Evolutionary conservation across 92 coral and sea anemone genomes (phyloP).

Genomic region (Zoanthus sansibaricus): DNA sequence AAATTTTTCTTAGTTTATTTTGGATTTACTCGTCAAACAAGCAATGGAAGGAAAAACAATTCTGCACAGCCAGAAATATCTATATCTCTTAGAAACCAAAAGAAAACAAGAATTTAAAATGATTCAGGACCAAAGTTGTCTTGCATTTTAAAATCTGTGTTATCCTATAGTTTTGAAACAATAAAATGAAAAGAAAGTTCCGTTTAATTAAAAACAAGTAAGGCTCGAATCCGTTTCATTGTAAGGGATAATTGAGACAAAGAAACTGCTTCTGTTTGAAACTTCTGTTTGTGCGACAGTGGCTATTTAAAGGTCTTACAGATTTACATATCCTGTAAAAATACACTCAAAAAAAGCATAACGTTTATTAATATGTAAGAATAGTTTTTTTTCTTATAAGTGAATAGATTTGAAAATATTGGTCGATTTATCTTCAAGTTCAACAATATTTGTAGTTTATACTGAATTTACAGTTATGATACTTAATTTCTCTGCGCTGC

Average conservation of each 20-base stretch:
- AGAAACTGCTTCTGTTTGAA: no score
- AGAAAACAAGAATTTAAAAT: not conserved
- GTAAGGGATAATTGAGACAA: not conserved
- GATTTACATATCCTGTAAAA: constrained; percentile 14
- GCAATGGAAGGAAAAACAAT: not conserved
- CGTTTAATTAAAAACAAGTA: not conserved
- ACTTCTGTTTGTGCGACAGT: not conserved
- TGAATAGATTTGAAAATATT: not conserved
- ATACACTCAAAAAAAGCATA: not conserved
- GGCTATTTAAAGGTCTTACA: not conserved
- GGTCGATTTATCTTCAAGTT: not conserved
- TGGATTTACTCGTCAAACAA: no score
- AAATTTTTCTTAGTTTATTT: no score
- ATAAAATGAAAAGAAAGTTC: not conserved
- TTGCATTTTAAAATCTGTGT: not conserved
- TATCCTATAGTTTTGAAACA: not conserved
- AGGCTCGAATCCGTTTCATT: not conserved
- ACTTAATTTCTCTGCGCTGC: not conserved
- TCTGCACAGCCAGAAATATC: not conserved
- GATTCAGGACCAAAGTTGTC: not conserved
- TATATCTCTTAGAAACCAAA: not conserved
- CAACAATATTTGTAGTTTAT: not conserved
- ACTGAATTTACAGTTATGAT: not conserved
- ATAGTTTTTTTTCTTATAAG: no score
- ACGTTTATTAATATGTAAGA: not conserved